These are phyloP conservation scores for Oenanthe melanoleuca DNA, from an alignment of 2,113 vertebrate genomes.

Conservation along the genomic window DNA sequence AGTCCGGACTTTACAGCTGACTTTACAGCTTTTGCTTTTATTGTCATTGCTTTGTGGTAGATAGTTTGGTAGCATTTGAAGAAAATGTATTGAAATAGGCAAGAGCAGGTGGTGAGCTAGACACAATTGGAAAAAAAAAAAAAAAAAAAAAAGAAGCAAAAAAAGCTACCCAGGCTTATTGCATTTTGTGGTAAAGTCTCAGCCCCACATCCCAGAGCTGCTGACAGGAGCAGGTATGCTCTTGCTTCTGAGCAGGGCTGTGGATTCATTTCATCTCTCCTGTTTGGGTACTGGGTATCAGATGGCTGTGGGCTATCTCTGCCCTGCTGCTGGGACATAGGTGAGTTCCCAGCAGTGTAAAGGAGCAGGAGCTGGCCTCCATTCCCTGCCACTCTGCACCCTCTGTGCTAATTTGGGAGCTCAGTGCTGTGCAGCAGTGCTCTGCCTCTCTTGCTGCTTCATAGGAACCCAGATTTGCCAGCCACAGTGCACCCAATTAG, in stretches of 20 bases:
- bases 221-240: background rate
- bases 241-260: background rate
- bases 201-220: background rate
- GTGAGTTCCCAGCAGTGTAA: background rate
- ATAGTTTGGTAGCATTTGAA: background rate
- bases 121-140: background rate
- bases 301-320: background rate
- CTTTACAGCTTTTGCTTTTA: background rate
- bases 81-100: background rate
- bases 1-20: background rate
- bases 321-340: background rate
- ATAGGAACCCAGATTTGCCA: background rate
- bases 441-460: background rate
- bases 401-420: accelerated
- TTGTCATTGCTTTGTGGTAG: background rate
- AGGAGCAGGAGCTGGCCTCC: background rate
- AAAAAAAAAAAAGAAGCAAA: background rate
- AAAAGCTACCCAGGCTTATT: background rate
- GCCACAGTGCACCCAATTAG: background rate
- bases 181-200: background rate
- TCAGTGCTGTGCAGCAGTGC: background rate
- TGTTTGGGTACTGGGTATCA: background rate
- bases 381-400: background rate
- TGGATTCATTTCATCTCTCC: background rate
- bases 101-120: background rate